phyloP scores from a whole-genome alignment of 2,797 vertebrate species.

The Cygnus olor region DNA sequence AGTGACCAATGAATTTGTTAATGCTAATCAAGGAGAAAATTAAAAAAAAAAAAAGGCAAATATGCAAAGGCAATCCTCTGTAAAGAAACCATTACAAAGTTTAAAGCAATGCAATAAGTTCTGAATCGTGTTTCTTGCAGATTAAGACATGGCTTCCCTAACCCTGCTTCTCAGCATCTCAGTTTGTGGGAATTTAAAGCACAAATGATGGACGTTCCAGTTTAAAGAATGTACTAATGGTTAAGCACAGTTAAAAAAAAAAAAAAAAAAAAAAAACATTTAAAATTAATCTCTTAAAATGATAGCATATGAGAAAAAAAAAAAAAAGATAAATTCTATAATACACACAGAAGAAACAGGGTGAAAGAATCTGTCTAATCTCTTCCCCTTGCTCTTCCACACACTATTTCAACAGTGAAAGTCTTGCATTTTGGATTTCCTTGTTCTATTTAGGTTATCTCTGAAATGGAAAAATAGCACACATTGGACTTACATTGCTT shows the following conservation, averaged over 20 bases:
- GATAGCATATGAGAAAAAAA: background rate
- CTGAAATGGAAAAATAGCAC: constrained; percentile 13
- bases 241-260: background rate
- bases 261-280: background rate
- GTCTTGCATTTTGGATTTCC: background rate
- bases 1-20: no score
- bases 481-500: background rate
- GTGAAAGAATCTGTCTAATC: background rate
- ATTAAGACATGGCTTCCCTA: fast-evolving
- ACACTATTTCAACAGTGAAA: background rate
- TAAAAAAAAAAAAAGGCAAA: background rate
- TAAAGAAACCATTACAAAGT: background rate
- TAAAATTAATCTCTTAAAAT: background rate
- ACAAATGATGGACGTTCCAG: background rate
- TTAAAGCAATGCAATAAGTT: background rate
- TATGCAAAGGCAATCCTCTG: background rate
- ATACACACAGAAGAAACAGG: background rate
- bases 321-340: background rate
- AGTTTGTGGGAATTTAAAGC: background rate
- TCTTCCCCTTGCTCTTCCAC: background rate
- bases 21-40: background rate
- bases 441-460: constrained; percentile 24
- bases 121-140: background rate
- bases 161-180: background rate
- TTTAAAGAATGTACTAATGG: background rate